Percentiles rank a stretch among this genome's conserved stretches.
Conservation (phyloP, 2,888 invertebrate genomes). For the Heliconius ismenius region DNA sequence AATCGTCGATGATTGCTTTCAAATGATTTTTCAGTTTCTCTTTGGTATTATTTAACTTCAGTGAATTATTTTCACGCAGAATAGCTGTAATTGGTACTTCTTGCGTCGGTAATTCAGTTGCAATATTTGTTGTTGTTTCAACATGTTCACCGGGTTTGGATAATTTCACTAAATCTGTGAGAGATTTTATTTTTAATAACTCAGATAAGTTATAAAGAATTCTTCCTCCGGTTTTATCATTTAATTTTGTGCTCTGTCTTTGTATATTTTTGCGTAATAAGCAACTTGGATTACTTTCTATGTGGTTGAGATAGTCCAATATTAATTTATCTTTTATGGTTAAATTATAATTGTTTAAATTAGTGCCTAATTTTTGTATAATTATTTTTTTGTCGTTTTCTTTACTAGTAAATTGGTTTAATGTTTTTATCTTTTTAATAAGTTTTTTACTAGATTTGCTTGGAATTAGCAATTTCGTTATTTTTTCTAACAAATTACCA, state of each 20-base stretch:
- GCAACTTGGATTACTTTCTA: conserved; percentile 62
- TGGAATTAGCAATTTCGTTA: conserved; percentile 67
- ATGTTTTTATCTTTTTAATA: conserved; percentile 51
- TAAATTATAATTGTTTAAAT: conserved; percentile 54
- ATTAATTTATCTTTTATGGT: conserved; percentile 68
- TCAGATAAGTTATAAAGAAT: conserved; percentile 68
- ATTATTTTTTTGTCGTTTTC: conserved; percentile 53
- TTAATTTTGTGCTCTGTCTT: conserved; percentile 40
- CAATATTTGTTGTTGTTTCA: conserved; percentile 29
- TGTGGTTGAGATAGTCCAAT: conserved; percentile 64
- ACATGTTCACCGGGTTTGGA: conserved; percentile 46
- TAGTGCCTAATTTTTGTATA: conserved; percentile 53
- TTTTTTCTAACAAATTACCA: conserved; percentile 63
- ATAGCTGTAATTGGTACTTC: conserved; percentile 20
- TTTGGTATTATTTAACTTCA: conserved; percentile 54
- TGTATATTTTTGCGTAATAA: conserved; percentile 50
- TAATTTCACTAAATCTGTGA: conserved; percentile 63
- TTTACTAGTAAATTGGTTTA: conserved; percentile 50
- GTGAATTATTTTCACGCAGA: conserved; percentile 12
- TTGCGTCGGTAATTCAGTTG: conserved; percentile 34
- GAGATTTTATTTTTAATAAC: conserved; percentile 69
- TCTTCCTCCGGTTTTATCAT: conserved; percentile 58
- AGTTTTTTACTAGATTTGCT: conserved; percentile 55
- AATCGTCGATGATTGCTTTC: conserved; percentile 66
- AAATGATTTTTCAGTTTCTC: conserved; percentile 67